Base-by-base conservation (phyloP, 64 coral and sea anemone genomes). In the Porites australiensis region DNA sequence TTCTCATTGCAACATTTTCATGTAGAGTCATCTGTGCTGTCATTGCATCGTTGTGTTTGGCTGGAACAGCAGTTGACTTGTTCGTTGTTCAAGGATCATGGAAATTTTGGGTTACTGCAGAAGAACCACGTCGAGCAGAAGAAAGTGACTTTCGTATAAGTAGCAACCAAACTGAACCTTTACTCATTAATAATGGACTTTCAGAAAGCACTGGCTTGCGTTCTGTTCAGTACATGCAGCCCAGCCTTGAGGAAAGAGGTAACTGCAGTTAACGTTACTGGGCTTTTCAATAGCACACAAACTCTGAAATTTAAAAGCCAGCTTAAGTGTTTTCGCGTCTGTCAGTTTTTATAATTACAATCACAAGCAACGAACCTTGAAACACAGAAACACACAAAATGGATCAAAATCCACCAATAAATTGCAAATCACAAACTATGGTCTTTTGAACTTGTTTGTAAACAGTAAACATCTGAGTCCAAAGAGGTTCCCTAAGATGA, bases 71-170 rank as follows among this genome's bases (percentile, higher is more conserved):
- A 18, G 18, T 83, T 22, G 81, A 83, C 81, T 12, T 68, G 15
- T 83, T 44, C 6, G 61, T 83, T 61, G 45, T 83, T 9, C 81
- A 83, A 22, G 5, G 46, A 63, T 65, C 60, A 3, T 83, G 81
- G 81, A 83, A 67, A n/a, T 83, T 83, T 83, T 83, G 81, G 81
- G 4, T 52, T 19, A 6, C 18, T 50, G 19, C 81, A 12, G 19
- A 49, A 50, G 44, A 20, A 20, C 64, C 8, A 5, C 44, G 5
- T 19, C 8, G 3, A 19, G 8, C 9, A 19, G 46, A 50, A 48
- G 63, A 46, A 83, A 44, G 19, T 18, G 44, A n/a, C 19, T 15
- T 75, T 14, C 7, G 19, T 18, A 6, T 14, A 44, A 75, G 5
- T 75, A 46, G 45, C 7, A 14, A 15, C 2, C 44, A 75, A 18